Evolutionary conservation across 2,113 vertebrate genomes (phyloP), one percentile per base, ranked within the genome.

Genomic region (Semicossyphus pulcher): DNA sequence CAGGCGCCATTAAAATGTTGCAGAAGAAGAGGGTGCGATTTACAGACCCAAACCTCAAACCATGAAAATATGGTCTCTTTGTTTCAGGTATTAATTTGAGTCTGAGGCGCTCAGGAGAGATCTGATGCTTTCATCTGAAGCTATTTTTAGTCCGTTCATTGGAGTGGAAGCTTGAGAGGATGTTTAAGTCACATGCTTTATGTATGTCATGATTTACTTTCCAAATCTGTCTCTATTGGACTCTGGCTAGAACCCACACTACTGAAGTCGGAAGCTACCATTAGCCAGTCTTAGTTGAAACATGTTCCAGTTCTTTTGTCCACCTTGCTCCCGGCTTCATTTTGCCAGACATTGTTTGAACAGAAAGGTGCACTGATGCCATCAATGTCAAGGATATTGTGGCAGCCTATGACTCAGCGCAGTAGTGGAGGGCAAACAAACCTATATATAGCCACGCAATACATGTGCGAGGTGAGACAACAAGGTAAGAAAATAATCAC

Each of bases 351-450:
- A 64, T 60, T 75, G 57, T 84, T 75, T 61, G 45, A 71, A 25
- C 7, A 32, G 49, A 76, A 81, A 60, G 52, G 61, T 51, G 20
- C 73, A 44, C 21, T 81, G 54, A 76, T 74, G 26, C 71, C 54
- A 80, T 71, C 21, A 47, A 34, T 25, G 37, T 69, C 61, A 65
- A 69, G 45, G 51, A 64, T 25, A 62, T 51, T 54, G 63, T 68
- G 67, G n/a, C 45, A 54, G 41, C 70, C 31, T 58, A 20, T 79
- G 63, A 71, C 28, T 87, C 80, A 63, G 36, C 6, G 64, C 10
- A 25, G 29, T 77, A 56, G 62, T 57, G 26, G n/a, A 39, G 61
- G 25, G n/a, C 44, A 73, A 64, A 63, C 53, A 66, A 45, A 26
- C 75, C n/a, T 58, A 70, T 62, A 61, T 60, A 75, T 76, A 69